Percentiles rank a stretch among this genome's conserved stretches.
Evolutionary conservation across 2,113 vertebrate species (phyloP).

Genomic region (Numenius arquata): DNA sequence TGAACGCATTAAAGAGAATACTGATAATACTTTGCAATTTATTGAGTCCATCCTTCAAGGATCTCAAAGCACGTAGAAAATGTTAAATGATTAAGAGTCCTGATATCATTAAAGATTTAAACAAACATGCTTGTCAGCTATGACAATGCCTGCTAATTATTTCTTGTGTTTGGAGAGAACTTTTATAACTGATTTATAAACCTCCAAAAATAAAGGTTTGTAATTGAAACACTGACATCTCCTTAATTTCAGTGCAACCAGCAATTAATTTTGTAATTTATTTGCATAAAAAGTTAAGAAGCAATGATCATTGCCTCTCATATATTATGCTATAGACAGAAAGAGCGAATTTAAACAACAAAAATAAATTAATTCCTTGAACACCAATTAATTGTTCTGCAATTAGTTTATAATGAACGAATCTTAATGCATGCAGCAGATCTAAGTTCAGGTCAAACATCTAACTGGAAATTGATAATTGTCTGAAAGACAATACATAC

Average conservation of each 20-base stretch:
- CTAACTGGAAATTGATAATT: not conserved
- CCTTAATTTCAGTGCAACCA: conserved; percentile 25
- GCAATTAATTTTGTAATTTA: conserved; percentile 34
- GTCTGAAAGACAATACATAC: not conserved
- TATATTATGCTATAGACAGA: not conserved
- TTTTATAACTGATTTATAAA: conserved; percentile 22
- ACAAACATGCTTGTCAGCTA: conserved; percentile 34
- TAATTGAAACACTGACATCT: conserved; percentile 16
- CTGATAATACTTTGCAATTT: conserved; percentile 11
- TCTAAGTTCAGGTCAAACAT: not conserved
- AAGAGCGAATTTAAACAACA: conserved; percentile 3
- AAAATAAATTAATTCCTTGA: not conserved
- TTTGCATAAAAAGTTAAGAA: conserved; percentile 35
- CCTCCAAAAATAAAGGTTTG: not conserved
- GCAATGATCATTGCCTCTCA: not conserved
- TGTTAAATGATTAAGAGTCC: conserved; percentile 15
- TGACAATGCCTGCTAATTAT: conserved; percentile 25
- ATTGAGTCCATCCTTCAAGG: not conserved
- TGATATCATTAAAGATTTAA: conserved; percentile 42
- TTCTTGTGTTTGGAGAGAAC: conserved; percentile 7
- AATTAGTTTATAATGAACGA: not conserved
- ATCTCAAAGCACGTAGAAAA: conserved; percentile 17
- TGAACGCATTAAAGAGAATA: not conserved
- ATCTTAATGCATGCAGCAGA: not conserved
- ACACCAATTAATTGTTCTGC: not conserved